These are phyloP conservation scores for Mechanitis mazaeus DNA, from an alignment of 2,888 invertebrate genomes.

Conservation along the genomic window DNA sequence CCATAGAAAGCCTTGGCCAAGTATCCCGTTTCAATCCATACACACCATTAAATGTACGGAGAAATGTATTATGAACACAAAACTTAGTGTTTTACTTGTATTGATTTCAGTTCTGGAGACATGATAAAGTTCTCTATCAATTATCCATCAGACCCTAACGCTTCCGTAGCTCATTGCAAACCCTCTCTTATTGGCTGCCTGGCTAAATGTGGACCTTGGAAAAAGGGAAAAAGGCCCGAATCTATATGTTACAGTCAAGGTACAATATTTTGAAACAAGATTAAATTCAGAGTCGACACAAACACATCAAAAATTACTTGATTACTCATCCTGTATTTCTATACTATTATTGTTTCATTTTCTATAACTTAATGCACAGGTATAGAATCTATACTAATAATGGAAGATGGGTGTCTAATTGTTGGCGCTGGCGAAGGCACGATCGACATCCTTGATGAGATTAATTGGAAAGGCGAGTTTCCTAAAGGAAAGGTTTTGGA, in stretches of 20 bases:
- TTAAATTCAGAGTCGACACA: too few species aligned
- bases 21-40: too few species aligned
- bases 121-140: conserved; percentile 72
- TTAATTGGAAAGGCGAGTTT: conserved; percentile 67
- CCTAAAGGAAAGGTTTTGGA: conserved; percentile 60
- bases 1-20: not conserved
- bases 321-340: not conserved
- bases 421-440: conserved; percentile 92
- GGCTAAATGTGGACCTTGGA: conserved; percentile 76
- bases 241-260: conserved; percentile 78
- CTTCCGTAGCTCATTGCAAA: conserved; percentile 66
- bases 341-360: not conserved
- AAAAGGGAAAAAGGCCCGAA: conserved; percentile 72
- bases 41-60: too few species aligned
- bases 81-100: not conserved
- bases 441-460: conserved; percentile 82
- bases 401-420: conserved; percentile 79
- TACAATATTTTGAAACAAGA: conserved; percentile 27
- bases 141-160: conserved; percentile 75
- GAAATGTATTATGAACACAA: too few species aligned
- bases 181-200: conserved; percentile 81
- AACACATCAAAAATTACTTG: not conserved
- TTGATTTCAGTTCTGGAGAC: conserved; percentile 66
- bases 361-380: conserved; percentile 51
- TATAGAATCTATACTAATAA: conserved; percentile 79